These are phyloP conservation scores for Prunella himalayana DNA, from an alignment of 2,113 vertebrate genomes.

Conservation along the genomic window DNA sequence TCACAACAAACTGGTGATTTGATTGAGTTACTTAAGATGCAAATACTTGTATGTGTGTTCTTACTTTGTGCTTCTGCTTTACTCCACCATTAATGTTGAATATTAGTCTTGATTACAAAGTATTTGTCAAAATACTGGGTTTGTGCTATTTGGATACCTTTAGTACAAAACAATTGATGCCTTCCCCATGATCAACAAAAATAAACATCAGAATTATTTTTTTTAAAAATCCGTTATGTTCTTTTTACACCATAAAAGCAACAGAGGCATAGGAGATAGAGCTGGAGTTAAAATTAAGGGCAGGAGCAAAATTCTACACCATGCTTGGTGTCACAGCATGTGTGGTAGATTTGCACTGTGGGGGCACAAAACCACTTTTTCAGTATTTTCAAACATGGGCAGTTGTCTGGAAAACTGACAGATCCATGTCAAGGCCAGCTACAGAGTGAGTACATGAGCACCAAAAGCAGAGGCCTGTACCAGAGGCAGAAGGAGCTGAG, in stretches of 20 bases:
- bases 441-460: neutral
- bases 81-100: neutral
- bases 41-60: neutral
- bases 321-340: fast-evolving
- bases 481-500: neutral
- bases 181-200: neutral
- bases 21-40: neutral
- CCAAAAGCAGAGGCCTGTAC: neutral
- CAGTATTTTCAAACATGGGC: neutral
- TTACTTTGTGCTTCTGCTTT: neutral
- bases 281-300: neutral
- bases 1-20: neutral
- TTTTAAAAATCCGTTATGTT: neutral
- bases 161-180: neutral
- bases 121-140: neutral
- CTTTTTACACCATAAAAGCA: neutral
- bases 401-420: neutral
- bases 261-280: neutral
- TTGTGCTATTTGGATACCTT: neutral
- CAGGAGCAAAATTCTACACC: neutral
- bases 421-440: neutral
- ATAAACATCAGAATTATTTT: neutral
- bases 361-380: neutral
- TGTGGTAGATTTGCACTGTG: neutral
- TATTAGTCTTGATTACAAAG: neutral